Evolutionary conservation across 2,113 vertebrate genomes (phyloP).

Genomic region (Nerophis ophidion): DNA sequence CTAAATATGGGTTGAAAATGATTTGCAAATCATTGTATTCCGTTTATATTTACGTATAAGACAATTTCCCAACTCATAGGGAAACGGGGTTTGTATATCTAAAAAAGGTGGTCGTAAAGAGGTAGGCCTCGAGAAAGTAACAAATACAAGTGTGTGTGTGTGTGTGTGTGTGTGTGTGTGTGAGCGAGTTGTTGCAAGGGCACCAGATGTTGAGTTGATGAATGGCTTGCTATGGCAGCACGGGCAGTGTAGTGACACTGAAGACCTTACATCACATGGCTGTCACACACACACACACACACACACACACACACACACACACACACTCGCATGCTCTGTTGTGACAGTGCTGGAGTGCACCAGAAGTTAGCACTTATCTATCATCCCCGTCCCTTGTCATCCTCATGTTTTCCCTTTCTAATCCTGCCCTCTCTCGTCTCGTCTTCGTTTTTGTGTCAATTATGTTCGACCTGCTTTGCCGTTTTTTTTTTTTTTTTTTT

Average conservation of each 20-base stretch:
- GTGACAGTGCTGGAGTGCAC: constrained; percentile 20
- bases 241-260: constrained; percentile 58
- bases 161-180: constrained; percentile 10
- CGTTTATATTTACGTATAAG: too few relatives aligned
- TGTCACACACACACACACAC: constrained; percentile 24
- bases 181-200: constrained; percentile 37
- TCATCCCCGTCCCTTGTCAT: constrained; percentile 13
- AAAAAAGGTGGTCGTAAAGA: too few relatives aligned
- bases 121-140: too few relatives aligned
- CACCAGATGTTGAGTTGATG: constrained; percentile 61
- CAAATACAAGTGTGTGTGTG: neutral
- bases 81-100: too few relatives aligned
- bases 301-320: constrained; percentile 21
- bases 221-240: constrained; percentile 59
- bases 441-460: neutral
- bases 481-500: neutral
- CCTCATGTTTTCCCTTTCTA: constrained; percentile 3
- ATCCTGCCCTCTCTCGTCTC: constrained; percentile 3
- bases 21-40: too few relatives aligned
- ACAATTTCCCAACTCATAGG: too few relatives aligned
- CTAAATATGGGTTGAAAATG: too few relatives aligned
- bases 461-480: neutral
- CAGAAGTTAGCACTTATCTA: constrained; percentile 40
- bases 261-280: constrained; percentile 62
- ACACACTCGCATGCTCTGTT: constrained; percentile 9